Percentiles rank a stretch among this genome's conserved stretches.
These are phyloP conservation scores for Chiloscyllium punctatum DNA, from an alignment of 2,797 vertebrate species.

Conservation along the genomic window DNA sequence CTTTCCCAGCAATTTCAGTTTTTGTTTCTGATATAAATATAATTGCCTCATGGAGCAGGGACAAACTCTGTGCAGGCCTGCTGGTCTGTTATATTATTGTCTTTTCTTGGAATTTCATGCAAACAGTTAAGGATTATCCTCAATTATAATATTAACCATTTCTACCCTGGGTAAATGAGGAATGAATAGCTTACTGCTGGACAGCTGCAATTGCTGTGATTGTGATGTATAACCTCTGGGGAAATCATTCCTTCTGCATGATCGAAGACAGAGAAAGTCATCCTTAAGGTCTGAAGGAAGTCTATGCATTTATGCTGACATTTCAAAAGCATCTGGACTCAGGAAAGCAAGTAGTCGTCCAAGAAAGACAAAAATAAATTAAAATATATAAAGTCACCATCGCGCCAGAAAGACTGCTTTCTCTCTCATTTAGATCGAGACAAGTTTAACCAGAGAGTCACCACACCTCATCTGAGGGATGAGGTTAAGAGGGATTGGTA, in stretches of 20 bases:
- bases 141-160: constrained; percentile 19
- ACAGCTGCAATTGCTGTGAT: neutral
- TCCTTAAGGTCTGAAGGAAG: neutral
- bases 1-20: too few relatives aligned
- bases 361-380: neutral
- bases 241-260: neutral
- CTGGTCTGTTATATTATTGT: neutral
- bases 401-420: too few relatives aligned
- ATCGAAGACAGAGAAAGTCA: neutral
- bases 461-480: too few relatives aligned
- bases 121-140: neutral
- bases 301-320: neutral
- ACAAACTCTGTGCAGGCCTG: neutral
- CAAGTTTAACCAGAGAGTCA: too few relatives aligned
- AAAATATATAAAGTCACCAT: neutral
- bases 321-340: neutral
- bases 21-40: too few relatives aligned
- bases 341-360: neutral
- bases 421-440: too few relatives aligned
- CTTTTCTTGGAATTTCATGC: neutral
- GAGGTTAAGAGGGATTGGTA: too few relatives aligned
- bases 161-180: constrained; percentile 8
- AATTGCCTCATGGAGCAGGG: neutral
- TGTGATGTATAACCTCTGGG: neutral
- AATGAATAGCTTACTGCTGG: neutral